Conservation (phyloP, 2,888 invertebrate species). For the Agrotis segetum region DNA sequence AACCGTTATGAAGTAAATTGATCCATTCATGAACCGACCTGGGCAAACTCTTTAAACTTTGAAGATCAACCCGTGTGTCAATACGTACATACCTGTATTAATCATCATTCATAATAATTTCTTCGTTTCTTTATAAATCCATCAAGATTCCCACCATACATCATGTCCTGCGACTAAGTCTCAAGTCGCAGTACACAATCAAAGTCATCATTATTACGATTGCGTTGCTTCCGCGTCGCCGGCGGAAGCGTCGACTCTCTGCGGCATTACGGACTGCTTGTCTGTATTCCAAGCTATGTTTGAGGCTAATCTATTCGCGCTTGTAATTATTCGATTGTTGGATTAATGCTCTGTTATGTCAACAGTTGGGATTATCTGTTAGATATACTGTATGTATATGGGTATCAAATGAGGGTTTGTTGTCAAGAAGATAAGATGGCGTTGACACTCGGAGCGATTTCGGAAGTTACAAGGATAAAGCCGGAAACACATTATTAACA, state of each 20-base stretch:
- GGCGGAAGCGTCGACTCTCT: constrained; percentile 64
- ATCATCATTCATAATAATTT: too few relatives aligned
- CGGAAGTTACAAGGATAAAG: not conserved
- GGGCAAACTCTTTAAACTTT: too few relatives aligned
- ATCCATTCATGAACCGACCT: too few relatives aligned
- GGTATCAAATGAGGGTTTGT: not conserved
- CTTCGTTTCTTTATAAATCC: too few relatives aligned
- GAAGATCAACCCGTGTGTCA: too few relatives aligned
- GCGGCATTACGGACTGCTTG: constrained; percentile 42
- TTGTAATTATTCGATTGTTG: constrained; percentile 34
- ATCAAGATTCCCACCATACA: too few relatives aligned
- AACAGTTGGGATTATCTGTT: constrained; percentile 23
- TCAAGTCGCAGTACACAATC: constrained; percentile 12
- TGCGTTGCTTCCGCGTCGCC: constrained; percentile 70
- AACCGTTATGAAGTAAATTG: too few relatives aligned
- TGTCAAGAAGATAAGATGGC: not conserved
- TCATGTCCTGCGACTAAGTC: constrained; percentile 20
- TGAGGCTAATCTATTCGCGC: constrained; percentile 31
- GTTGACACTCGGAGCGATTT: not conserved
- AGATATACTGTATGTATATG: not conserved
- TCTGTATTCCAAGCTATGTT: constrained; percentile 19
- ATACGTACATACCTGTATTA: too few relatives aligned
- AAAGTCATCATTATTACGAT: constrained; percentile 65
- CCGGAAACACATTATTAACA: too few relatives aligned
- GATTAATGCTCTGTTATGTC: constrained; percentile 29